Evolutionary conservation across 2,797 vertebrate species (phyloP).

Genomic region (Epinephelus coioides): DNA sequence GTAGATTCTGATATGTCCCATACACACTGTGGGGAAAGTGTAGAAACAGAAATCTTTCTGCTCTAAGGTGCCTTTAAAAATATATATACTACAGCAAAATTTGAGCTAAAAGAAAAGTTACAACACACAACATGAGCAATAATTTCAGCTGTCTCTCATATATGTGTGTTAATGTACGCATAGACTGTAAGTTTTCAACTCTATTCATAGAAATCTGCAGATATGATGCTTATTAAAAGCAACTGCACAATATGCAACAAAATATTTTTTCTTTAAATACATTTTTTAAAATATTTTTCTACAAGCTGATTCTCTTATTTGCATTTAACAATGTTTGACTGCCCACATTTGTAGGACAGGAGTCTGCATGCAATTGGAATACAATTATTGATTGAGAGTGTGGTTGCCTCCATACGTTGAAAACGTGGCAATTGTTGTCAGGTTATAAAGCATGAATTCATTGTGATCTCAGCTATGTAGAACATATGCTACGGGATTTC

Average conservation of each 20-base stretch:
- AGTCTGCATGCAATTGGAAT: slow-evolving; percentile 4
- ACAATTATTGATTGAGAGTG: slow-evolving; percentile 14
- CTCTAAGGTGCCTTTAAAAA: slow-evolving; percentile 7
- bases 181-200: slow-evolving; percentile 7
- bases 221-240: neutral
- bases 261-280: neutral
- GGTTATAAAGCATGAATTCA: slow-evolving; percentile 59
- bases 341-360: neutral
- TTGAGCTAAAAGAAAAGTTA: slow-evolving; percentile 18
- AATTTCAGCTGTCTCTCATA: slow-evolving; percentile 39
- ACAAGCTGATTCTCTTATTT: slow-evolving; percentile 4
- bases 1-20: neutral
- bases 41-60: neutral
- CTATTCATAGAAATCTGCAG: slow-evolving; percentile 6
- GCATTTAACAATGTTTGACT: neutral
- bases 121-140: neutral
- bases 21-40: neutral
- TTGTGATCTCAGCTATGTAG: slow-evolving; percentile 68
- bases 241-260: neutral
- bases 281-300: neutral
- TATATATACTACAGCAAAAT: neutral
- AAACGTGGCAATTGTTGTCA: slow-evolving; percentile 48
- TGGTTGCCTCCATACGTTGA: slow-evolving; percentile 5
- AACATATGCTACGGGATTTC: slow-evolving; percentile 72
- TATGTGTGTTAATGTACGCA: neutral